phyloP scores from a whole-genome alignment of 2,113 vertebrate genomes.

The Brienomyrus longianalis region DNA sequence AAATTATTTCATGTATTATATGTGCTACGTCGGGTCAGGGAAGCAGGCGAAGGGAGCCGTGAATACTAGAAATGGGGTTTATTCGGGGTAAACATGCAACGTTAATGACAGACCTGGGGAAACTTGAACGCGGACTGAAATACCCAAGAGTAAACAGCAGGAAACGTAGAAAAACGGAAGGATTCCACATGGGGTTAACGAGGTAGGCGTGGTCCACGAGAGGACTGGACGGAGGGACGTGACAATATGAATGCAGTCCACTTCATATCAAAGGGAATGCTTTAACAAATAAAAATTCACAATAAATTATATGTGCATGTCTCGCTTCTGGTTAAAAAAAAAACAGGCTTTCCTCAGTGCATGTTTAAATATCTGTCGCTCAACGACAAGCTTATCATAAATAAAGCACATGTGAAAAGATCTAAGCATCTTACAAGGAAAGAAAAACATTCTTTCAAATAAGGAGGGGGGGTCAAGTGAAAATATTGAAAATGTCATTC shows the following conservation, averaged over 20 bases:
- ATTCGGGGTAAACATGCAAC: too few species aligned
- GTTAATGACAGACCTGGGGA: too few species aligned
- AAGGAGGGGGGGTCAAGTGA: neutral
- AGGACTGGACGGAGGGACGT: too few species aligned
- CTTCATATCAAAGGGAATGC: neutral
- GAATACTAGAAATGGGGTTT: too few species aligned
- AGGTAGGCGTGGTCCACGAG: too few species aligned
- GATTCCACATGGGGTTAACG: too few species aligned
- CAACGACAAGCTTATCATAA: neutral
- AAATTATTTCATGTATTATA: neutral
- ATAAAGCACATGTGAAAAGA: neutral
- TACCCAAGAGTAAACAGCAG: too few species aligned
- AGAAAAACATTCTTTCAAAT: neutral
- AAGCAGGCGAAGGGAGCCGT: too few species aligned
- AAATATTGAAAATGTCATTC: slow-evolving; percentile 25
- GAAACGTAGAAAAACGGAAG: too few species aligned
- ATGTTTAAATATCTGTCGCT: neutral
- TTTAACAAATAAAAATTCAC: neutral
- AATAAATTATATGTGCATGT: neutral
- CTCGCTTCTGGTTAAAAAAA: neutral
- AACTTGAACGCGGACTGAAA: too few species aligned
- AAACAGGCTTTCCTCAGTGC: neutral
- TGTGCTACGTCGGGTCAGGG: too few species aligned
- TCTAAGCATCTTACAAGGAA: neutral
- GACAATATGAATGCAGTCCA: neutral